Base-by-base conservation (phyloP, 2,797 vertebrate genomes). In the Scarus forsteni region DNA sequence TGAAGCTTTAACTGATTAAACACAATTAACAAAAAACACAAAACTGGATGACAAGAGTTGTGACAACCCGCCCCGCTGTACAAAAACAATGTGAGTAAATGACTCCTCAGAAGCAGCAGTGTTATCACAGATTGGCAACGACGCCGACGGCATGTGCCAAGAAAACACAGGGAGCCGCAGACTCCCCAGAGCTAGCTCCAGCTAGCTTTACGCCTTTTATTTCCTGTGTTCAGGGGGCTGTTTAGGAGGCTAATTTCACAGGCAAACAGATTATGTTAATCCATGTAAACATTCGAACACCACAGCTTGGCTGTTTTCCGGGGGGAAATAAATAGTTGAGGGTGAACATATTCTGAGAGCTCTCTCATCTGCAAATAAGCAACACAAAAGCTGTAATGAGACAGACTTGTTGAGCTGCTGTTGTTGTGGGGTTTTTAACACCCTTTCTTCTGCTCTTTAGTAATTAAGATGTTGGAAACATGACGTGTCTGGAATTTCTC, bases 201-300 rank as follows among this genome's bases (percentile, higher is more conserved):
- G 79, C 85, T 83, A 92, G 89, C 84, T 92, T 50, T 83, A 76
- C 34, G 87, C 85, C 89, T 93, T 92, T 89, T 88, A 91, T 90
- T 93, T 88, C 82, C 91, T 64, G 80, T 83, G 91, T 92, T 92
- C 78, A 63, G 85, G 87, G 89, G 84, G 83, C 87, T 93, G 92
- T 94, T 94, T 94, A 94, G 92, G 87, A 90, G 93, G 93, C 92
- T 95, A 94, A 94, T 95, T 95, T 94, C 92, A 92, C 93, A 94
- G 92, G 89, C 94, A 94, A 94, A 94, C 93, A 94, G 94, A 95
- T 95, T 95, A 95, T 94, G 93, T 86, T 94, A 95, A 95, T 95
- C 93, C 93, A 11, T 94, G 94, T 95, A 95, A 95, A 94, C 94
- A 94, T 91, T 93, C 90, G 93, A 94, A 93, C 92, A 92, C 88